These are phyloP conservation scores for Theretra japonica DNA, from an alignment of 2,888 invertebrate species.

Conservation along the genomic window DNA sequence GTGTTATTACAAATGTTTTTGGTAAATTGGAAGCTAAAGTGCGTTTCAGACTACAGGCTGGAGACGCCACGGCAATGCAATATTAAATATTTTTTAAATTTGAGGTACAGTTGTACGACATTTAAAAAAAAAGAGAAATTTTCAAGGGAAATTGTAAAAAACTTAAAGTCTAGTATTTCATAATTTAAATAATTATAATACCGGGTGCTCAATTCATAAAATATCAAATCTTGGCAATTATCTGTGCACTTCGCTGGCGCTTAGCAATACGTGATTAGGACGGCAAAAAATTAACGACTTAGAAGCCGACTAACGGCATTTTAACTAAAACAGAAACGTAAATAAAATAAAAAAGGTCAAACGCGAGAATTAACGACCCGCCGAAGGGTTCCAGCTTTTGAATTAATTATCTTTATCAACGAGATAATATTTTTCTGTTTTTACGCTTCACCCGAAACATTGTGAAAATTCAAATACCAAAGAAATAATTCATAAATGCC, in stretches of 20 bases:
- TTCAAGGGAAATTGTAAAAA: too few relatives aligned
- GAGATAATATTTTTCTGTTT: slow-evolving; percentile 49
- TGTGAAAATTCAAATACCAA: slow-evolving; percentile 22
- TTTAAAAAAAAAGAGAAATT: too few relatives aligned
- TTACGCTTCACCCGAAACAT: slow-evolving; percentile 36
- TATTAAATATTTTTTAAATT: too few relatives aligned
- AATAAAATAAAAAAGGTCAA: slow-evolving; percentile 52
- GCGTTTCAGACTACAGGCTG: too few relatives aligned
- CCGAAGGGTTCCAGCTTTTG: slow-evolving; percentile 52
- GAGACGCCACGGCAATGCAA: too few relatives aligned
- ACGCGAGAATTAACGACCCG: slow-evolving; percentile 50
- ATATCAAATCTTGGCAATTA: background rate
- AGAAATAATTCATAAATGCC: slow-evolving; percentile 30
- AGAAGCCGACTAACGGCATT: slow-evolving; percentile 39
- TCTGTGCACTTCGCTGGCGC: background rate
- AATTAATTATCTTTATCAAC: slow-evolving; percentile 55
- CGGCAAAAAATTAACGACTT: slow-evolving; percentile 32
- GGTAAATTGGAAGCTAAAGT: too few relatives aligned
- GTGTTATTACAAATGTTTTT: background rate
- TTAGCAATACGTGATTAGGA: slow-evolving; percentile 32
- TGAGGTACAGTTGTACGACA: too few relatives aligned
- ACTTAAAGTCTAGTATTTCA: too few relatives aligned
- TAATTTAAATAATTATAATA: too few relatives aligned
- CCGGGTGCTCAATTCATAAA: too few relatives aligned
- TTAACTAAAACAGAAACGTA: slow-evolving; percentile 41